A percentile compares a stretch with the other conserved stretches of the same genome.
Conservation (phyloP, 1,140 invertebrate genomes). For the Anagrus nilaparvatae region DNA sequence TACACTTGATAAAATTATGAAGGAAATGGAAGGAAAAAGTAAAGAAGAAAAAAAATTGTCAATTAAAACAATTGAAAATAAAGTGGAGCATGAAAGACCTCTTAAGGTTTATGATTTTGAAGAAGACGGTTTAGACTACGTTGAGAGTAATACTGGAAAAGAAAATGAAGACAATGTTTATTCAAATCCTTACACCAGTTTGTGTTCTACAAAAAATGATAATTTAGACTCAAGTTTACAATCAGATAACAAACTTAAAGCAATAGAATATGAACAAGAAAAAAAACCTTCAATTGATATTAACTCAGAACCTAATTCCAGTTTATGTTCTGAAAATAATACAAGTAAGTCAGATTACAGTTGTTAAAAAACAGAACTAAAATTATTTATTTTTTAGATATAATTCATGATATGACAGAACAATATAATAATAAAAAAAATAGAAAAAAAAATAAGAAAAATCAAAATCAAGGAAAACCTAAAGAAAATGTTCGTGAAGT, state of each 20-base stretch:
- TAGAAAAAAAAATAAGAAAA: neutral
- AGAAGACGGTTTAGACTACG: no score
- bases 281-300: neutral
- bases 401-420: neutral
- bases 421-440: neutral
- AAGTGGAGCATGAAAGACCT: no score
- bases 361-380: no score
- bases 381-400: neutral
- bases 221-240: no score
- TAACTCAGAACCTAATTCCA: neutral
- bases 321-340: neutral
- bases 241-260: neutral
- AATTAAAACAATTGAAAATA: no score
- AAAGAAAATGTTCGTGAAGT: neutral
- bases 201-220: no score
- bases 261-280: neutral
- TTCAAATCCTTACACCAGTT: no score
- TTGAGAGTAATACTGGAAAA: no score
- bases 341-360: neutral
- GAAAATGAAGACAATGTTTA: no score
- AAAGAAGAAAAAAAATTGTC: conserved; percentile 1
- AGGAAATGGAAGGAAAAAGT: neutral
- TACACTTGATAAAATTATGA: conserved; percentile 4
- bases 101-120: no score
- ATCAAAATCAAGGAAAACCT: neutral